Conservation (phyloP, 2,113 vertebrate species). For the Alaudala cheleensis region DNA sequence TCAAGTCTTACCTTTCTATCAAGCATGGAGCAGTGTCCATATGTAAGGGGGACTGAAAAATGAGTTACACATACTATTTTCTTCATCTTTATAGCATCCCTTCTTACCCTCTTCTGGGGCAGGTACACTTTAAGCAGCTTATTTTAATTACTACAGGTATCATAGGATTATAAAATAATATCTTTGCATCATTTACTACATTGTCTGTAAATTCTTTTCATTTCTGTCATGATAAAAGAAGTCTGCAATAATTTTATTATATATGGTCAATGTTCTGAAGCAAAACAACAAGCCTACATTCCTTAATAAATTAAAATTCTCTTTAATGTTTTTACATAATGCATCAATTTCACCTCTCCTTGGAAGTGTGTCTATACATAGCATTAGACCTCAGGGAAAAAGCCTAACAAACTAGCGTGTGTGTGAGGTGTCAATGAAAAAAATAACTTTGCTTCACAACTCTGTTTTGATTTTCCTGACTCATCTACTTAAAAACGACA, state of each 20-base stretch:
- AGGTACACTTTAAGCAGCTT: background rate
- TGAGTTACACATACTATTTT: background rate
- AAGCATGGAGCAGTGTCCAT: background rate
- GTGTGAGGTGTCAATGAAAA: background rate
- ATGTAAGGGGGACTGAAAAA: background rate
- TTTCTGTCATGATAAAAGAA: background rate
- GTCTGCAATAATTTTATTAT: background rate
- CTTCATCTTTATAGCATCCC: background rate
- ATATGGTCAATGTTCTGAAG: background rate
- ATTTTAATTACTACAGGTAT: background rate
- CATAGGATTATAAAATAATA: background rate
- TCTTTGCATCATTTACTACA: background rate
- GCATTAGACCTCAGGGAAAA: background rate
- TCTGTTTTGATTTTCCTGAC: background rate
- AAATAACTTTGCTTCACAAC: background rate
- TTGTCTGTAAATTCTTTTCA: background rate
- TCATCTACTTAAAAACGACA: background rate
- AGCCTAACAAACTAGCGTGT: background rate
- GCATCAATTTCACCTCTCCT: background rate
- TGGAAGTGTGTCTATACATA: background rate
- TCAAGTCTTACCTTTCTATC: background rate
- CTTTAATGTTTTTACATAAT: background rate
- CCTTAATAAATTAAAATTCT: background rate
- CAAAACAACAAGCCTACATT: background rate
- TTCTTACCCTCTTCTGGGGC: background rate